Conservation (phyloP, 2,113 vertebrate species). For the Andinoacara biseriatus region DNA sequence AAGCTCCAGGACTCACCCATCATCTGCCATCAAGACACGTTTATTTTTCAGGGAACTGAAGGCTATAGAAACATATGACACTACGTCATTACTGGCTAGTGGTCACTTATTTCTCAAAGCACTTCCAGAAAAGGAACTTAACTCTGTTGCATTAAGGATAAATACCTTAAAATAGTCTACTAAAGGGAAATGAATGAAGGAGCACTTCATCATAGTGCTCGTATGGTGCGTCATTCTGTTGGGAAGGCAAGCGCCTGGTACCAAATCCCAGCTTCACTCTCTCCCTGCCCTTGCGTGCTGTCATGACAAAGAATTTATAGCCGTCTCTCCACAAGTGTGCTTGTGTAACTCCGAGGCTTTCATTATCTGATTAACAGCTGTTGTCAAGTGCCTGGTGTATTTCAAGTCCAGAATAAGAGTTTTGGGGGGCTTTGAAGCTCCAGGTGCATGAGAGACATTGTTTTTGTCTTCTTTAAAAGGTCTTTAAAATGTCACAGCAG, state of each 20-base stretch:
- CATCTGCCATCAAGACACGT: slow-evolving; percentile 39
- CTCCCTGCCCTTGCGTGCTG: slow-evolving; percentile 62
- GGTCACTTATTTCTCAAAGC: slow-evolving; percentile 43
- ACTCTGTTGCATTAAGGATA: slow-evolving; percentile 10
- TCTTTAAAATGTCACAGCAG: slow-evolving; percentile 45
- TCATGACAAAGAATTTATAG: slow-evolving; percentile 75
- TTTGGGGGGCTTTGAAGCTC: slow-evolving; percentile 66
- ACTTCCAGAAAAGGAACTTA: slow-evolving; percentile 55
- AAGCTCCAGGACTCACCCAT: slow-evolving; percentile 9
- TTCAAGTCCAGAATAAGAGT: slow-evolving; percentile 68
- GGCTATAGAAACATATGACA: slow-evolving; percentile 9
- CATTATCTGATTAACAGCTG: slow-evolving; percentile 79
- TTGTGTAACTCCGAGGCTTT: slow-evolving; percentile 74
- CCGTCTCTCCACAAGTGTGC: slow-evolving; percentile 65
- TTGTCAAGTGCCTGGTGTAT: slow-evolving; percentile 75
- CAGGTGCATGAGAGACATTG: slow-evolving; percentile 69
- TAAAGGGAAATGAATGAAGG: slow-evolving; percentile 53
- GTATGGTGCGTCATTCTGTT: slow-evolving; percentile 65
- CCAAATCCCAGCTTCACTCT: slow-evolving; percentile 68
- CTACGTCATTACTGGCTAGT: slow-evolving; percentile 39
- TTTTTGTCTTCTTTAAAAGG: slow-evolving; percentile 55
- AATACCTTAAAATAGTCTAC: slow-evolving; percentile 45
- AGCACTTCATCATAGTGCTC: slow-evolving; percentile 62
- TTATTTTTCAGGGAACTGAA: slow-evolving; percentile 37
- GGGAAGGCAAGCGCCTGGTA: slow-evolving; percentile 78